Evolutionary conservation across 2,888 invertebrate genomes (phyloP).

Genomic region (Drosophila tanythrix): DNA sequence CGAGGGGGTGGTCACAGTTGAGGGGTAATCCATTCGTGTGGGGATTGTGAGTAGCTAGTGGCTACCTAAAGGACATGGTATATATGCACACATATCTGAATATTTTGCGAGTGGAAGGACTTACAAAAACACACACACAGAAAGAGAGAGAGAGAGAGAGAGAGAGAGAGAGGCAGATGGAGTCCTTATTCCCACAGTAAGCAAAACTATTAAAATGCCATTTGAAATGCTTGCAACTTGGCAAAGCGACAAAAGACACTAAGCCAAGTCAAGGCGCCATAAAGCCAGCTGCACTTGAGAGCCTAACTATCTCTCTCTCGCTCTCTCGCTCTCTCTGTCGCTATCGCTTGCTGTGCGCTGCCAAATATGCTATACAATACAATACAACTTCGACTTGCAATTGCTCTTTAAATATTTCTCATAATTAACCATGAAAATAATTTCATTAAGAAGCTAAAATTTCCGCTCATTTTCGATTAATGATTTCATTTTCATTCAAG

Average conservation of each 20-base stretch:
- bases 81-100: conserved; percentile 20
- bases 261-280: conserved; percentile 8
- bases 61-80: conserved; percentile 22
- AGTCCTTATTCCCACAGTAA: conserved; percentile 6
- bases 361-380: not conserved
- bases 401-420: conserved; percentile 1
- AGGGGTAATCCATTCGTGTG: not conserved
- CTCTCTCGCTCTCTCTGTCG: not conserved
- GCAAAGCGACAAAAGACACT: conserved; percentile 24
- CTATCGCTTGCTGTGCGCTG: not conserved
- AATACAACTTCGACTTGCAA: not conserved
- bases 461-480: not conserved
- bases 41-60: not conserved
- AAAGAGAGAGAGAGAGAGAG: not conserved
- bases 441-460: not conserved
- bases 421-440: not conserved
- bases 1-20: too few species aligned
- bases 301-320: not conserved
- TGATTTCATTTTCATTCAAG: not conserved
- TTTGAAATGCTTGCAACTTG: conserved; percentile 68
- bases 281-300: conserved; percentile 13
- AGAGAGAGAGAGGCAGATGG: not conserved
- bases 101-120: conserved; percentile 7
- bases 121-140: not conserved
- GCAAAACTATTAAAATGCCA: conserved; percentile 73